Evolutionary conservation across 1,140 invertebrate genomes (phyloP).

Genomic region (Coenobita brevimanus): DNA sequence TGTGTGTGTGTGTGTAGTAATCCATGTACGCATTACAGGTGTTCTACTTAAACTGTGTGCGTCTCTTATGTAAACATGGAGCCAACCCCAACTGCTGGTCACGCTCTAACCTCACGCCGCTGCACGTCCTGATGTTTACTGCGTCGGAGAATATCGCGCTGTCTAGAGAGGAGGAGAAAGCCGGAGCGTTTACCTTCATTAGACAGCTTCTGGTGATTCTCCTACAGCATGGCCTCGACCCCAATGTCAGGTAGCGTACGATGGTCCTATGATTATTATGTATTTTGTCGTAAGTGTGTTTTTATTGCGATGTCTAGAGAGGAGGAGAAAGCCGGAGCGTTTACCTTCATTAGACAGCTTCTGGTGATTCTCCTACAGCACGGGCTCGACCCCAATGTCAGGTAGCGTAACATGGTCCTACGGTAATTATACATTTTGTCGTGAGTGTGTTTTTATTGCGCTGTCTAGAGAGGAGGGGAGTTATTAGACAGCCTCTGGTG

Average conservation of each 20-base stretch:
- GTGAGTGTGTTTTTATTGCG: no score
- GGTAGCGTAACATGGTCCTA: no score
- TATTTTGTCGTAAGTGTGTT: no score
- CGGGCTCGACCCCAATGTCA: constrained; percentile 77
- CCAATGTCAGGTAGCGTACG: constrained; percentile 69
- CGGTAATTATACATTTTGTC: no score
- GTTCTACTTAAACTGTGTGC: constrained; percentile 82
- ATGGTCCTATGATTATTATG: no score
- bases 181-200: constrained; percentile 74
- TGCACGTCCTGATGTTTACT: constrained; percentile 83
- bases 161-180: constrained; percentile 78
- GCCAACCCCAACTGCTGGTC: constrained; percentile 84
- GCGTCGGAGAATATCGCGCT: constrained; percentile 84
- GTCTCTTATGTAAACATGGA: constrained; percentile 81
- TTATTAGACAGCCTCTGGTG: constrained; percentile 78
- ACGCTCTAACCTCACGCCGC: constrained; percentile 80
- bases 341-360: constrained; percentile 77
- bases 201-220: constrained; percentile 80
- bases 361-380: constrained; percentile 81
- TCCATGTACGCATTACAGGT: constrained; percentile 74
- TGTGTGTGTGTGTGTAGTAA: no score
- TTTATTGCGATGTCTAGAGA: constrained; percentile 79
- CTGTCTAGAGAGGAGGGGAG: constrained; percentile 78
- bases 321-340: constrained; percentile 77
- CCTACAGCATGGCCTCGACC: constrained; percentile 81